Conservation (phyloP, 2,113 vertebrate species). For the Myxocyprinus asiaticus region DNA sequence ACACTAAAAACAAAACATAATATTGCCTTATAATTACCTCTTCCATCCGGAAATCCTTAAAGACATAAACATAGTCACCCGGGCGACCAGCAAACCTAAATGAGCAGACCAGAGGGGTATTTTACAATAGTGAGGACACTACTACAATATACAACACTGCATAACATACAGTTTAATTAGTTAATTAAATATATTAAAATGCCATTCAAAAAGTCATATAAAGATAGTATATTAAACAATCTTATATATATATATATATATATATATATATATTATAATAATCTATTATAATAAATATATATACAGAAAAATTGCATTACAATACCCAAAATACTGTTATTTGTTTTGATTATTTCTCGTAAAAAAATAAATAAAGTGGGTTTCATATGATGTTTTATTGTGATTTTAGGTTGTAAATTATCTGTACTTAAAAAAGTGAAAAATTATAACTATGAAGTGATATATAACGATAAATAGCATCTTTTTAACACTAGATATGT, state of each 20-base stretch:
- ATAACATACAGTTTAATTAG: too few relatives aligned
- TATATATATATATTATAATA: too few relatives aligned
- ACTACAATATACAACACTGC: too few relatives aligned
- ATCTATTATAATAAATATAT: too few relatives aligned
- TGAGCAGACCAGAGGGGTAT: neutral
- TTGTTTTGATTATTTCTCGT: too few relatives aligned
- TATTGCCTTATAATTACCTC: conserved; percentile 74
- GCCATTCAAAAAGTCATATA: too few relatives aligned
- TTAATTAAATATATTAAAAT: too few relatives aligned
- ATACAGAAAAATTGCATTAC: neutral
- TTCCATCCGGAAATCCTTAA: conserved; percentile 91
- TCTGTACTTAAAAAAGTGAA: neutral
- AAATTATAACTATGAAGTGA: neutral
- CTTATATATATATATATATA: too few relatives aligned
- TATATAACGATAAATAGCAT: too few relatives aligned
- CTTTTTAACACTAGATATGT: neutral
- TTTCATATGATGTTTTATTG: neutral
- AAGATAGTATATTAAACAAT: too few relatives aligned
- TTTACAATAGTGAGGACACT: neutral
- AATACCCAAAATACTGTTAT: too few relatives aligned
- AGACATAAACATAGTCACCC: conserved; percentile 90
- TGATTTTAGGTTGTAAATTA: neutral
- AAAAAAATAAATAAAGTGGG: neutral
- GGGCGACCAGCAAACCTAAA: conserved; percentile 90
- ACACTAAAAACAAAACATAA: neutral